These are phyloP conservation scores for Notocelia uddmanniana DNA, from an alignment of 2,888 invertebrate genomes.

Conservation along the genomic window DNA sequence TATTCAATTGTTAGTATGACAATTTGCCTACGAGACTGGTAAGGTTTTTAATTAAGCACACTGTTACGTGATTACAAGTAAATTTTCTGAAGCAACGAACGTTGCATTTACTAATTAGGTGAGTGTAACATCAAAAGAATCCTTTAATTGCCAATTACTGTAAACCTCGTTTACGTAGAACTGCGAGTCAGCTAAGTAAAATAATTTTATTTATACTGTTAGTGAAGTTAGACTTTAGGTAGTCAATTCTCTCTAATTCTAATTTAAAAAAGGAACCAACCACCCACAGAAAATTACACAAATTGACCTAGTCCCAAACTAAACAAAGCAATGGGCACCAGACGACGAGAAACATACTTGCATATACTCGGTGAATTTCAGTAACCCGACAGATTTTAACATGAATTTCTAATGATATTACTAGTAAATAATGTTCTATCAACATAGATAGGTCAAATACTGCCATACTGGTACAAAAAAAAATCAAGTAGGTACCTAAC, in stretches of 20 bases:
- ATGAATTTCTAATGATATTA: too few relatives aligned
- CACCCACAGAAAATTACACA: too few relatives aligned
- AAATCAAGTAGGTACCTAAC: too few relatives aligned
- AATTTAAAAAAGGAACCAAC: background rate
- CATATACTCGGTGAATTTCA: too few relatives aligned
- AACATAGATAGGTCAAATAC: too few relatives aligned
- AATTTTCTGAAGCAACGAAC: background rate
- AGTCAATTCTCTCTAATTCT: background rate
- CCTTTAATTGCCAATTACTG: slow-evolving; percentile 21
- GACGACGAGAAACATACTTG: too few relatives aligned
- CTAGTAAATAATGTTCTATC: too few relatives aligned
- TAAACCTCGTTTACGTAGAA: background rate
- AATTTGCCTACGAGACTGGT: background rate
- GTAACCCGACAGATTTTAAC: too few relatives aligned
- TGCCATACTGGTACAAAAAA: too few relatives aligned
- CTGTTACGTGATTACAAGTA: slow-evolving; percentile 17
- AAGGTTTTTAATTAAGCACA: background rate
- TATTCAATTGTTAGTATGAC: background rate
- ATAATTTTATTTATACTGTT: background rate
- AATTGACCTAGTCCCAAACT: too few relatives aligned
- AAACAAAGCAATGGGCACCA: too few relatives aligned
- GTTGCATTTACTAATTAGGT: slow-evolving; percentile 17
- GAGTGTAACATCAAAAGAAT: slow-evolving; percentile 20
- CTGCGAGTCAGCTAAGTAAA: background rate
- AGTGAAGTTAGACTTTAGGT: background rate